These are phyloP conservation scores for Heteropelma amictum DNA, from an alignment of 2,888 invertebrate genomes.

Conservation along the genomic window DNA sequence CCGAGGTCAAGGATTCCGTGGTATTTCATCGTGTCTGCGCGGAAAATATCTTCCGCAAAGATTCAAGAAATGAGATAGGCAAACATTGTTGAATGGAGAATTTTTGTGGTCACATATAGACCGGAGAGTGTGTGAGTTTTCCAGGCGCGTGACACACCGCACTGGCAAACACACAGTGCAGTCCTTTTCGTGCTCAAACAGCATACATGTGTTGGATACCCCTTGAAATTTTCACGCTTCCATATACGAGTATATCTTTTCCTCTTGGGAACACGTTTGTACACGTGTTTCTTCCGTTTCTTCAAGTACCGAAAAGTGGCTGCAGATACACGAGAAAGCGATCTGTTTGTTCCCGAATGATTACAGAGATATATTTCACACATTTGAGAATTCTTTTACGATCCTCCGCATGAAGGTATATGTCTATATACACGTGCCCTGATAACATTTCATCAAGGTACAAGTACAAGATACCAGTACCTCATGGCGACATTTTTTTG, in stretches of 20 bases:
- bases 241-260: slow-evolving; percentile 16
- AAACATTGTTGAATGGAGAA: slow-evolving; percentile 10
- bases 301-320: slow-evolving; percentile 35
- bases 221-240: slow-evolving; percentile 44
- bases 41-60: slow-evolving; percentile 43
- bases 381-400: slow-evolving; percentile 17
- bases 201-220: slow-evolving; percentile 25
- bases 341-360: slow-evolving; percentile 67
- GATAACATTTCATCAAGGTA: too few species aligned
- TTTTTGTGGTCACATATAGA: slow-evolving; percentile 8
- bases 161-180: slow-evolving; percentile 43
- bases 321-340: slow-evolving; percentile 63
- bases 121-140: slow-evolving; percentile 51
- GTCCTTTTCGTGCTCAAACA: slow-evolving; percentile 52
- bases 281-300: slow-evolving; percentile 63
- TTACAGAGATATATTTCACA: slow-evolving; percentile 50
- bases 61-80: not conserved
- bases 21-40: not conserved
- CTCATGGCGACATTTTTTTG: too few species aligned
- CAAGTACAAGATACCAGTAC: too few species aligned
- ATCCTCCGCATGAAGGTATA: slow-evolving; percentile 1
- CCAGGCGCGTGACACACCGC: slow-evolving; percentile 27
- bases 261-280: slow-evolving; percentile 45
- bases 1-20: not conserved
- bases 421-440: slow-evolving; percentile 37